Evolutionary conservation across 2,113 vertebrate genomes (phyloP).

Genomic region (Paradoxurus hermaphroditus): DNA sequence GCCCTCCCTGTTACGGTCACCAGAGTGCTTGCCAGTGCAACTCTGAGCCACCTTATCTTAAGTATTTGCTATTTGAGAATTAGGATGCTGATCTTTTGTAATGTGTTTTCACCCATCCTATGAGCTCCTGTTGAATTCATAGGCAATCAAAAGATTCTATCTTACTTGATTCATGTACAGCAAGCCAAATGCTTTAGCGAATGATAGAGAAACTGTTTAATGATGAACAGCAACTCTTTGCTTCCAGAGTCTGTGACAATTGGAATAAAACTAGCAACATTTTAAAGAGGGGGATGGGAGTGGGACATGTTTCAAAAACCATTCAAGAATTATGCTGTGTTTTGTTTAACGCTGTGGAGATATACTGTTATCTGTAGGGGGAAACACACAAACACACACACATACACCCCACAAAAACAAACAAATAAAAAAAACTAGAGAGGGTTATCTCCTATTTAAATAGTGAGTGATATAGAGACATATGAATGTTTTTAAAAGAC

Average conservation of each 20-base stretch:
- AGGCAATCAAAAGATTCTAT: neutral
- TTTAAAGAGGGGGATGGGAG: neutral
- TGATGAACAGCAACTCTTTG: neutral
- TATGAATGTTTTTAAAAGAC: neutral
- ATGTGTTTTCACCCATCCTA: neutral
- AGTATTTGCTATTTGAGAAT: neutral
- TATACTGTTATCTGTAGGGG: neutral
- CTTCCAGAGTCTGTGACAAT: neutral
- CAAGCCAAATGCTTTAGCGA: neutral
- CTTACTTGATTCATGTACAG: neutral
- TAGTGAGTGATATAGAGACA: neutral
- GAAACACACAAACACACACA: too few species aligned
- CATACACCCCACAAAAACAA: neutral
- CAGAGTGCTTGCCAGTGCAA: neutral
- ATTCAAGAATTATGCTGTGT: neutral
- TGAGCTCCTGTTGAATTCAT: neutral
- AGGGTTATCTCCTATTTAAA: neutral
- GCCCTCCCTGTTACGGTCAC: neutral
- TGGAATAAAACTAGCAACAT: neutral
- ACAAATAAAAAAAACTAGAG: neutral
- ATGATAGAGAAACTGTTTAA: neutral
- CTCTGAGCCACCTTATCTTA: neutral
- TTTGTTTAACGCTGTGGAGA: neutral
- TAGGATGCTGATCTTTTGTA: neutral
- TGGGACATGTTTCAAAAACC: neutral